Base-by-base conservation (phyloP, 2,797 vertebrate species). In the Morus bassanus region DNA sequence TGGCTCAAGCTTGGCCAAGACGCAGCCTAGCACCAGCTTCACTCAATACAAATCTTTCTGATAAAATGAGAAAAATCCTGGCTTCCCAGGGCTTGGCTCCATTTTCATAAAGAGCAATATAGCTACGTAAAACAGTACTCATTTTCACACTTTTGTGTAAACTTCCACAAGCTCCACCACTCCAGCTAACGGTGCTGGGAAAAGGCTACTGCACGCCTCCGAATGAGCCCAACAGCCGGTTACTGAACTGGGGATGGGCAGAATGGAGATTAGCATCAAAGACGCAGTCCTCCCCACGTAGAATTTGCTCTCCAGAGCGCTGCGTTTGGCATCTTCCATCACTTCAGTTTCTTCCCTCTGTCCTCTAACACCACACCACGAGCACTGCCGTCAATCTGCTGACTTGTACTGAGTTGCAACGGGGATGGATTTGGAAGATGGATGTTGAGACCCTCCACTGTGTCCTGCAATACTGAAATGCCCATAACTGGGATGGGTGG, bases 401-500 rank as follows among this genome's bases (percentile, higher is more conserved):
- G 33, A 9, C 16, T 63, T 21, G 25, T 18, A 22, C 17, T 6
- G 23, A 54, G 13, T 51, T 67, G 31, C 41, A 56, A 50, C 3
- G 9, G 30, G 27, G 43, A 30, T 50, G 37, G 33, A 64, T 63
- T 41, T 41, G 76, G 28, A 39, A 74, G 28, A 39, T 3, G 16
- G 56, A 33, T 50, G 35, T 28, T 73, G 65, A 78, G 73, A 30
- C 7, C 31, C 45, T 54, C 21, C 37, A 10, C 35, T 0, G 0
- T 28, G 22, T 35, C 51, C 61, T 45, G 24, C 7, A 30, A 22
- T 37, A n/a, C 30, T 48, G 35, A 56, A 83, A 43, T 14, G 24
- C 45, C 43, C 1, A 0, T 35, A 75, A 46, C 30, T 50, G n/a
- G 48, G 37, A 87, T 0, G 1, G 31, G 7, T 2, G 3, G 25